Evolutionary conservation across 2,797 vertebrate genomes (phyloP), one percentile per base, ranked within the genome.

Genomic region (Ctenopoma kingsleyae): DNA sequence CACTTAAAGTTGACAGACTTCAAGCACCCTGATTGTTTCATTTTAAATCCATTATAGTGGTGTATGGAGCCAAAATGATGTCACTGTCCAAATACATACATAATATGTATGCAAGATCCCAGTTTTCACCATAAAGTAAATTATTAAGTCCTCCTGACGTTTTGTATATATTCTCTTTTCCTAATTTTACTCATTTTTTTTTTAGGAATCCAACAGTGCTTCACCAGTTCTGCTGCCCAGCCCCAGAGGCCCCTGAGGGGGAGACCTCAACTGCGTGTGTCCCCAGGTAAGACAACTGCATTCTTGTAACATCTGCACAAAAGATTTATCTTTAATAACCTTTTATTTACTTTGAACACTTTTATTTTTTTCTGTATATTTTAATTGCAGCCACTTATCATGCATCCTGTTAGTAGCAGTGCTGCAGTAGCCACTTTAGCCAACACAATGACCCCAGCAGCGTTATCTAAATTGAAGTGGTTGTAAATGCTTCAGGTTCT

Each of bases 221-320:
- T 64, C 98, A 99, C 89, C 98, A 99, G 93, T 99, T 99, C 94
- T 99, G 98, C 92, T 99, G 98, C 85, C 98, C 98, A 2, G 98
- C 97, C 22, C 97, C 97, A 0, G 98, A 99, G 0, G 92, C 96
- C 58, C 92, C 93, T 10, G 97, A 99, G 92, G 96, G 95, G 67
- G 96, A 97, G 47, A 88, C 95, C 47, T 95, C 96, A 49, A 93
- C 95, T 0, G 96, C 96, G 76, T 94, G 94, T 90, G 91, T 94
- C 69, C 91, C 94, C 89, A 94, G 95, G 95, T 95, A 95, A 93
- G 94, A 89, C 11, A 2, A 50, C 74, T 44, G 58, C 73, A 52
- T 78, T 84, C 66, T 72, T 58, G 41, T 61, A 64, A 83, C 81
- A 84, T 78, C 59, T 66, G 71, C 83, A 81, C 80, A 73, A 67